Base-by-base conservation (phyloP, 2,888 invertebrate species). In the Tinea pellionella region DNA sequence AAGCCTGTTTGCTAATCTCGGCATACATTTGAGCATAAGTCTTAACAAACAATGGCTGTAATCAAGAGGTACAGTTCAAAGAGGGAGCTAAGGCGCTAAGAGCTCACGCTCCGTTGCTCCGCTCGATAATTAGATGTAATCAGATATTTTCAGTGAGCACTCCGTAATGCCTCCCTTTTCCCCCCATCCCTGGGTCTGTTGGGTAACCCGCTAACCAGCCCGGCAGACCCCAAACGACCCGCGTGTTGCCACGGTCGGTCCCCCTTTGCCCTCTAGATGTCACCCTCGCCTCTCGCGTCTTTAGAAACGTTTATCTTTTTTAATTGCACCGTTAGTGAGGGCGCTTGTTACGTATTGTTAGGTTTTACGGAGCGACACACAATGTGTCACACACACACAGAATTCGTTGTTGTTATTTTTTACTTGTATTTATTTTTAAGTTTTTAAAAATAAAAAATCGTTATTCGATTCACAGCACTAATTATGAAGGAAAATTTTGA, bases 121-220 rank as follows among this genome's bases (percentile, higher is more conserved):
- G 75, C 73, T 77, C 76, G 74, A 80, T 86, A 86, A 85, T 85
- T 83, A 85, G 82, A 80, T 83, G 83, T 86, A 86, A 86, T 86
- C 85, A 84, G 85, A 86, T 86, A 86, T 85, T 85, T 86, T 57
- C 53, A 24, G 53, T 53, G 53, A 53, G 24, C 53, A 53, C 53
- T 53, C 57, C 29, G 32, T n/a, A 13, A 55, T 12, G 7, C 57
- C 57, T 13, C 53, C 13, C 59, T 29, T 47, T 13, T 16, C 19
- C 59, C 15, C 24, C 61, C 58, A 56, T 42, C 42, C 13, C 57
- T 15, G 59, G 58, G 61, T 11, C 51, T 15, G 55, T 60, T 24
- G 43, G 53, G 83, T 82, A 80, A 75, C 79, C 84, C 84, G 81
- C 83, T 84, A 83, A 85, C 83, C 85, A 82, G 81, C 16, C 72